Evolutionary conservation across 2,888 invertebrate species (phyloP).

Genomic region (Acholoe squamosa): DNA sequence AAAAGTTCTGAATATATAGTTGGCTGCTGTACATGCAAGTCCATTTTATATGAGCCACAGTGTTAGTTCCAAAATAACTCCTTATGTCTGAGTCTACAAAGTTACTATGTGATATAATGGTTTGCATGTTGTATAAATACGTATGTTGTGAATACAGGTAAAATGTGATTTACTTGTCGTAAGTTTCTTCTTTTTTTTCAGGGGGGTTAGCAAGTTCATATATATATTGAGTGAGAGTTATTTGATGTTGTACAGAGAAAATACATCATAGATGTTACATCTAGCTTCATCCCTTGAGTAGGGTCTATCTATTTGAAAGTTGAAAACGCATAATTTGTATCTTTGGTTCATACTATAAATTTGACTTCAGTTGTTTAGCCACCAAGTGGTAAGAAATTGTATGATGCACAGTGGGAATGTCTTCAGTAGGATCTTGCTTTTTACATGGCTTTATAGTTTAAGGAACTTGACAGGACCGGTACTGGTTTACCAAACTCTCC

Average conservation of each 20-base stretch:
- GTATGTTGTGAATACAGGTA: neutral
- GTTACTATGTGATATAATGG: conserved; percentile 26
- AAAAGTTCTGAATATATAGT: no score
- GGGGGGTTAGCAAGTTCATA: neutral
- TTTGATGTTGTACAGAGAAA: neutral
- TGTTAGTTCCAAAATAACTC: no score
- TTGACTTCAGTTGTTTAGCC: neutral
- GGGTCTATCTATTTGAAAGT: neutral
- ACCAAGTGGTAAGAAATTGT: neutral
- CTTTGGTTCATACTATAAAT: neutral
- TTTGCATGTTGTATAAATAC: neutral
- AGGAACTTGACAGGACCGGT: no score
- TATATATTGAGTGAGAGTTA: neutral
- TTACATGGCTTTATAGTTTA: no score
- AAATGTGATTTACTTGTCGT: neutral
- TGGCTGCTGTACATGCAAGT: no score
- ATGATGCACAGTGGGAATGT: no score
- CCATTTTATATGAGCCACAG: no score
- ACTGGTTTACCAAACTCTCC: no score
- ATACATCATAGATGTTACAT: conserved; percentile 9
- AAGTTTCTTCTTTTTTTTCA: neutral
- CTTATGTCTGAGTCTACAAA: neutral
- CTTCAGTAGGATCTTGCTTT: no score
- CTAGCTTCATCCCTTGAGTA: neutral
- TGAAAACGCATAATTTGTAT: neutral